Percentiles rank a stretch among this genome's conserved stretches.
Evolutionary conservation across 2,888 invertebrate species (phyloP).

Genomic region (Callimorpha dominula): DNA sequence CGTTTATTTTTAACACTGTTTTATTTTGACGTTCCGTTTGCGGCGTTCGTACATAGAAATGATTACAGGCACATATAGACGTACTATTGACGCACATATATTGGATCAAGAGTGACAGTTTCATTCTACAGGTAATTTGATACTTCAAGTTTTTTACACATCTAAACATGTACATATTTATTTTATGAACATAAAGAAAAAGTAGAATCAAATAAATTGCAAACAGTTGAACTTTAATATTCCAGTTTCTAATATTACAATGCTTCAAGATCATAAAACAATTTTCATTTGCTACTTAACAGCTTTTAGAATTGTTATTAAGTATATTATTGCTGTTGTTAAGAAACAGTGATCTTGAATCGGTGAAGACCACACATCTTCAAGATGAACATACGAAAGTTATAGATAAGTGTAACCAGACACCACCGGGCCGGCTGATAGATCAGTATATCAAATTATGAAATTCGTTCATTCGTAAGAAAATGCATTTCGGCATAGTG

Average conservation of each 20-base stretch:
- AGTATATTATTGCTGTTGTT: background rate
- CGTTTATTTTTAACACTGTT: background rate
- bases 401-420: slow-evolving; percentile 38
- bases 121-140: background rate
- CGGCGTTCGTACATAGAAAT: background rate
- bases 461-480: slow-evolving; percentile 57
- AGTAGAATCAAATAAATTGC: too few relatives aligned
- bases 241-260: background rate
- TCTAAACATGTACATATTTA: too few relatives aligned
- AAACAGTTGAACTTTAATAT: background rate
- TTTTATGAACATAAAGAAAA: too few relatives aligned
- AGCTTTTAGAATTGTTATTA: background rate
- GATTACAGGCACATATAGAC: background rate
- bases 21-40: background rate
- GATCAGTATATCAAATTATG: slow-evolving; percentile 34
- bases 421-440: slow-evolving; percentile 29
- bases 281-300: background rate
- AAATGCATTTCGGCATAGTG: slow-evolving; percentile 57
- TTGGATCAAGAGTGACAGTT: background rate
- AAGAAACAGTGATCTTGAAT: background rate
- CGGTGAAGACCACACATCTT: slow-evolving; percentile 39
- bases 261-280: background rate
- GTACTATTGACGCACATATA: background rate
- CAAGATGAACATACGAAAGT: slow-evolving; percentile 19
- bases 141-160: too few relatives aligned